Evolutionary conservation across 2,797 vertebrate species (phyloP), one percentile per base, ranked within the genome.

Genomic region (Sebastes ruberrimus): DNA sequence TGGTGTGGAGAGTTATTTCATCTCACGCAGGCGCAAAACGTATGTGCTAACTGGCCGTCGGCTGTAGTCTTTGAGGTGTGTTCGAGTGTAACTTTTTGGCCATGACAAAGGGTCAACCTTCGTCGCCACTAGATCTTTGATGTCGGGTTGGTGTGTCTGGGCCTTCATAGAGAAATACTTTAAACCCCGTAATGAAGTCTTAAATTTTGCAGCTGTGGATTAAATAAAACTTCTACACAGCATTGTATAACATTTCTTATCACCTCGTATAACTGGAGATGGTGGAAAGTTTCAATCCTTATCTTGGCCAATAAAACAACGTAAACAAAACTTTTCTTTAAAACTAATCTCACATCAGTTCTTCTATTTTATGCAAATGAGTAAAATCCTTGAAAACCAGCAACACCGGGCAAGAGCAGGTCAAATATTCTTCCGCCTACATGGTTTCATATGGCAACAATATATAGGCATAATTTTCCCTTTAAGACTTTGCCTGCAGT

Each of bases 321-420:
- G 46, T 20, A 52, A 52, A n/a, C 18, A 52, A 52, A 52, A 52
- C 46, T 52, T 52, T 52, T 20, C 46, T 52, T 52, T 60, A 22
- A 64, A 68, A 68, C 42, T 82, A 73, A 68, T 60, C 9, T 61
- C 4, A 72, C 20, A 52, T 62, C 23, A 30, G 10, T 66, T 77
- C 8, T 55, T 32, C 16, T n/a, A 63, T 33, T 64, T 76, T 61
- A 32, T 62, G 25, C 69, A 32, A 14, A 60, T 25, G 10, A 30
- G 53, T 63, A 52, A 62, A 75, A 81, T 60, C 76, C 25, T 59
- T 71, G 53, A 18, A 55, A 65, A 73, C 67, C 59, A 66, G 56
- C 57, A 79, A 74, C 81, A 61, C 35, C 8, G 64, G 60, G 78
- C 64, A 81, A 81, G 73, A 84, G 52, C 70, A 71, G 88, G 71